Percentiles rank a stretch among this genome's conserved stretches.
phyloP scores from a whole-genome alignment of 2,113 vertebrate species.

The Nothocercus nigrocapillus region DNA sequence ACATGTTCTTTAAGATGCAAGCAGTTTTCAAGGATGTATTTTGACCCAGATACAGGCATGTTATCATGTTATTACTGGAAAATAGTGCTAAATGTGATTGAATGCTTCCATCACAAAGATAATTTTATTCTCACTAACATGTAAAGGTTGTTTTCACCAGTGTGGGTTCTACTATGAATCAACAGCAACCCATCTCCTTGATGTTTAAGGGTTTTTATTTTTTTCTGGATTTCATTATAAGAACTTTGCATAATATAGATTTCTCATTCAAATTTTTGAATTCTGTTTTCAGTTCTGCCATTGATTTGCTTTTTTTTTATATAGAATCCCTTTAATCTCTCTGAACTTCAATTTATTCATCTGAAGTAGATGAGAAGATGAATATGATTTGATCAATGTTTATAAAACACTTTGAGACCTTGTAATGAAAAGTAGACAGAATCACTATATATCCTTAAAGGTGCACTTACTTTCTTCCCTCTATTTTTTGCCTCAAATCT shows the following conservation, averaged over 20 bases:
- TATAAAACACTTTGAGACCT: background rate
- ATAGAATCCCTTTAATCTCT: background rate
- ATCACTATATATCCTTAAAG: background rate
- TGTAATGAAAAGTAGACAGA: background rate
- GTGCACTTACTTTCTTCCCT: background rate
- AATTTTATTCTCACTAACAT: background rate
- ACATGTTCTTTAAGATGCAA: background rate
- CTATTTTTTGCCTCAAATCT: background rate
- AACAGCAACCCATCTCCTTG: background rate
- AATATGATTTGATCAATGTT: slow-evolving; percentile 12
- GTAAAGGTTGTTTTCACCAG: background rate
- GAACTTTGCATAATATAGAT: background rate
- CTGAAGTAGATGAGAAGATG: background rate
- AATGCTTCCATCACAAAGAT: background rate
- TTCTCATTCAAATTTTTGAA: background rate
- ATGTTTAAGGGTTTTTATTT: background rate
- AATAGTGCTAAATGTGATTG: slow-evolving; percentile 1
- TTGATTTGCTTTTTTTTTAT: background rate
- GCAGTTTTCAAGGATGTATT: background rate
- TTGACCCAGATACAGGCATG: background rate
- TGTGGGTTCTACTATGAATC: background rate
- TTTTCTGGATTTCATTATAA: background rate
- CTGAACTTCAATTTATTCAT: background rate
- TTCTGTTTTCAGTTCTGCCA: background rate
- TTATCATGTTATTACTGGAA: slow-evolving; percentile 20